Percentiles rank a stretch among this genome's conserved stretches.
These are phyloP conservation scores for Gadopsis bispinosus DNA, from an alignment of 2,797 vertebrate species.

Conservation along the genomic window DNA sequence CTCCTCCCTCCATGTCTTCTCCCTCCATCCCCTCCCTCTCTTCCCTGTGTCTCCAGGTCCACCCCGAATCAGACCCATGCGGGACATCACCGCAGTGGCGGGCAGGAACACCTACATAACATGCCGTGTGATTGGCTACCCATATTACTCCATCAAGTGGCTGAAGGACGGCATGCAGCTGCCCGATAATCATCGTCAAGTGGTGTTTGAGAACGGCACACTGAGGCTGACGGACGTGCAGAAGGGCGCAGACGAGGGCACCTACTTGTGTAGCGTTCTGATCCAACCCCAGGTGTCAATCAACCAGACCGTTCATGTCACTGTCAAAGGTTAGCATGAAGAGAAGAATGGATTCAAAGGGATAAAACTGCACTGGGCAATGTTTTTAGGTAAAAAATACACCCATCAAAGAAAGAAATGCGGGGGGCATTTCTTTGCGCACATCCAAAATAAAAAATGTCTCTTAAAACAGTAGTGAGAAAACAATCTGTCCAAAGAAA, in stretches of 20 bases:
- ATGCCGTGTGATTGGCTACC: slow-evolving; percentile 98
- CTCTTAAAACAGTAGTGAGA: background rate
- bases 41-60: slow-evolving; percentile 86
- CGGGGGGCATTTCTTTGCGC: background rate
- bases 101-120: slow-evolving; percentile 98
- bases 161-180: slow-evolving; percentile 96
- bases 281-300: slow-evolving; percentile 98
- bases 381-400: slow-evolving; percentile 3
- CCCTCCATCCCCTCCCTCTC: slow-evolving; percentile 74
- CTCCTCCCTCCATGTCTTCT: slow-evolving; percentile 64
- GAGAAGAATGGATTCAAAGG: slow-evolving; percentile 6
- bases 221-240: slow-evolving; percentile 97
- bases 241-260: slow-evolving; percentile 97
- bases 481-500: slow-evolving; percentile 3
- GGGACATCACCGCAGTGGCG: slow-evolving; percentile 95
- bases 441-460: slow-evolving; percentile 8
- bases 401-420: background rate
- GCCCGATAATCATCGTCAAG: slow-evolving; percentile 98
- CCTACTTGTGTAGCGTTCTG: slow-evolving; percentile 97
- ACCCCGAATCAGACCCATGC: slow-evolving; percentile 96
- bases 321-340: slow-evolving; percentile 91
- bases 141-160: slow-evolving; percentile 99
- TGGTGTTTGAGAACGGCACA: slow-evolving; percentile 97
- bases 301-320: slow-evolving; percentile 97
- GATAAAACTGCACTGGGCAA: background rate